These are phyloP conservation scores for Cherax quadricarinatus DNA, from an alignment of 1,140 invertebrate species.

Conservation along the genomic window DNA sequence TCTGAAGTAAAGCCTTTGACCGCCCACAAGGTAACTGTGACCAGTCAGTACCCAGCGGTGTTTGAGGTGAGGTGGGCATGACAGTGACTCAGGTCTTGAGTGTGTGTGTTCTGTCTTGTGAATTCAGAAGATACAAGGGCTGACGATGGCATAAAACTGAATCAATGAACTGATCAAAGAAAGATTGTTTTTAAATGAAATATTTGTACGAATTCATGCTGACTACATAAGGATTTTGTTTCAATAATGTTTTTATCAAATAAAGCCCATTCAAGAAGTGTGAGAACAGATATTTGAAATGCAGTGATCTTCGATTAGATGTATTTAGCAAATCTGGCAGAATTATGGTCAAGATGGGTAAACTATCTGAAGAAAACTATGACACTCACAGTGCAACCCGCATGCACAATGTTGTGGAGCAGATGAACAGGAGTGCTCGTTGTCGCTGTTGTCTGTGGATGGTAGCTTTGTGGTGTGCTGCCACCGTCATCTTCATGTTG, in stretches of 20 bases:
- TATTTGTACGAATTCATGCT: too few relatives aligned
- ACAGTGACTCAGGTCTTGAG: not conserved
- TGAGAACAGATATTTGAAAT: not conserved
- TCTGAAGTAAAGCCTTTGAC: not conserved
- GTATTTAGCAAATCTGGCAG: not conserved
- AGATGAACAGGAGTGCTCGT: conserved; percentile 65
- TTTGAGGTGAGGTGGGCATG: not conserved
- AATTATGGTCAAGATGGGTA: conserved; percentile 27
- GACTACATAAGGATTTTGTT: too few relatives aligned
- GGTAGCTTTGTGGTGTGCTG: conserved; percentile 68
- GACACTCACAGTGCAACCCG: conserved; percentile 34
- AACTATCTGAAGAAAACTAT: conserved; percentile 26
- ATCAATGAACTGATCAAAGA: too few relatives aligned
- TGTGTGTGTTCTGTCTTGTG: too few relatives aligned
- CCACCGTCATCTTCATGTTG: conserved; percentile 71
- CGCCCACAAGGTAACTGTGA: not conserved
- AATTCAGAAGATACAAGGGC: too few relatives aligned
- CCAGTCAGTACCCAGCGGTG: not conserved
- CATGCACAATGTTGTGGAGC: conserved; percentile 58
- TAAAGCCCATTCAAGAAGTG: too few relatives aligned
- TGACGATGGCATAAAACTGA: too few relatives aligned
- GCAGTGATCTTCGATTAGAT: not conserved
- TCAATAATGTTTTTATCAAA: too few relatives aligned
- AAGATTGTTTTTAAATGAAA: too few relatives aligned
- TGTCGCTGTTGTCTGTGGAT: conserved; percentile 71